These are phyloP conservation scores for Spea bombifrons DNA, from an alignment of 2,113 vertebrate genomes.

Conservation along the genomic window DNA sequence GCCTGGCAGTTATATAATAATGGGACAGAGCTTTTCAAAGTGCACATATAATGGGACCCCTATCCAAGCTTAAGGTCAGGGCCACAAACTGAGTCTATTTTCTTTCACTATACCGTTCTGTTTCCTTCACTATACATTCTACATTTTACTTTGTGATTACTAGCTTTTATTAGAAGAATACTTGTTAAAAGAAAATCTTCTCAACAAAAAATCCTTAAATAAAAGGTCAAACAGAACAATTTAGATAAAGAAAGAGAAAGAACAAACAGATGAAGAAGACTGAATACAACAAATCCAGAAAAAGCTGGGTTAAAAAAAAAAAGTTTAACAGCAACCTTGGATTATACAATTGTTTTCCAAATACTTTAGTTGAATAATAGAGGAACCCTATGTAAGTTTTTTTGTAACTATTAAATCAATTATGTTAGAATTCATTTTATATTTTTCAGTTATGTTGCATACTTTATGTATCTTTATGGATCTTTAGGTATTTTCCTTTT, in stretches of 20 bases:
- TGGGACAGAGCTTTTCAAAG: slow-evolving; percentile 33
- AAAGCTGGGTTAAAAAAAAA: neutral
- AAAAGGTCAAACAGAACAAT: slow-evolving; percentile 7
- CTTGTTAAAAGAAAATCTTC: neutral
- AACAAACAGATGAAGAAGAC: neutral
- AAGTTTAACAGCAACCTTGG: neutral
- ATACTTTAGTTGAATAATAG: neutral
- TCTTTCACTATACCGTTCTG: slow-evolving; percentile 2
- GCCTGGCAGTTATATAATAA: slow-evolving; percentile 28
- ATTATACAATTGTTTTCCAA: neutral
- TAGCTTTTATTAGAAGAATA: slow-evolving; percentile 13
- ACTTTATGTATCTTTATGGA: too few relatives aligned
- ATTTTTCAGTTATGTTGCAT: too few relatives aligned
- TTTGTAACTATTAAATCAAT: too few relatives aligned
- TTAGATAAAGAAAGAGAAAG: neutral
- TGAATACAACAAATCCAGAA: neutral
- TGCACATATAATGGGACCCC: slow-evolving; percentile 30
- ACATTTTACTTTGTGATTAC: neutral
- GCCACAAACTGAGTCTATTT: slow-evolving; percentile 25
- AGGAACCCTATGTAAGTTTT: too few relatives aligned
- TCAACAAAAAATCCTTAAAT: slow-evolving; percentile 17
- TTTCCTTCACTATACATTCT: slow-evolving; percentile 1
- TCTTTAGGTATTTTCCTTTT: too few relatives aligned
- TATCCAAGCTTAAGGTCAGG: slow-evolving; percentile 22
- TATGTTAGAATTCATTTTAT: too few relatives aligned